These are phyloP conservation scores for Falco concolor DNA, from an alignment of 2,797 vertebrate species.

Conservation along the genomic window DNA sequence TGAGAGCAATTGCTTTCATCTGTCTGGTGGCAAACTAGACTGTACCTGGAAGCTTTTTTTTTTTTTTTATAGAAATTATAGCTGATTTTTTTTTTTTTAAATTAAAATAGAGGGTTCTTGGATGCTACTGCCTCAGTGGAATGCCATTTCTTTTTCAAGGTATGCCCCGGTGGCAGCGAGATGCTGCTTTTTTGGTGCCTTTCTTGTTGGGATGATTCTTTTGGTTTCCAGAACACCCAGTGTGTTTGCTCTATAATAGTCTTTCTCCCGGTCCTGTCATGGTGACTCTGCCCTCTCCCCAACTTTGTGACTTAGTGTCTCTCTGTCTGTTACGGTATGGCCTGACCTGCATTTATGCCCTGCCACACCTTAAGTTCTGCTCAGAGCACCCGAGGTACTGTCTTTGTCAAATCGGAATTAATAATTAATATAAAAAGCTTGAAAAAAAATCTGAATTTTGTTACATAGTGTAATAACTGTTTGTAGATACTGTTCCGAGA, in stretches of 20 bases:
- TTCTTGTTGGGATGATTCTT: conserved; percentile 12
- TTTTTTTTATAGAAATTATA: not conserved
- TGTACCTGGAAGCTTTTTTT: not conserved
- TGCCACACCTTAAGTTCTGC: conserved; percentile 27
- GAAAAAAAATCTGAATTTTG: conserved; percentile 71
- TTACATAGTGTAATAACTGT: conserved; percentile 74
- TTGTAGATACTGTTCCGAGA: conserved; percentile 71
- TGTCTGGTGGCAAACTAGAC: not conserved
- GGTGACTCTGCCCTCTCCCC: not conserved
- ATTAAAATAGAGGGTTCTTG: not conserved
- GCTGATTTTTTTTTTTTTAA: not conserved
- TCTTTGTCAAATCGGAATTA: conserved; percentile 73
- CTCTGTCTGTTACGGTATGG: not conserved
- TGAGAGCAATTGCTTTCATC: not conserved
- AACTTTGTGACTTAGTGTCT: not conserved
- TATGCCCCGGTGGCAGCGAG: not conserved
- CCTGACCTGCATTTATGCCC: not conserved
- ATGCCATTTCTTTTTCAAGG: not conserved
- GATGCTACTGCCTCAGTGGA: not conserved
- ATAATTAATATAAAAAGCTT: conserved; percentile 79
- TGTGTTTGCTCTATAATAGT: not conserved
- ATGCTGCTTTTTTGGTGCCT: conserved; percentile 34
- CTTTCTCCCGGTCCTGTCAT: not conserved
- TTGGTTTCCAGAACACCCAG: conserved; percentile 16
- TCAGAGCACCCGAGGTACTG: conserved; percentile 51